Evolutionary conservation across 2,797 vertebrate species (phyloP).

Genomic region (Novumbra hubbsi): DNA sequence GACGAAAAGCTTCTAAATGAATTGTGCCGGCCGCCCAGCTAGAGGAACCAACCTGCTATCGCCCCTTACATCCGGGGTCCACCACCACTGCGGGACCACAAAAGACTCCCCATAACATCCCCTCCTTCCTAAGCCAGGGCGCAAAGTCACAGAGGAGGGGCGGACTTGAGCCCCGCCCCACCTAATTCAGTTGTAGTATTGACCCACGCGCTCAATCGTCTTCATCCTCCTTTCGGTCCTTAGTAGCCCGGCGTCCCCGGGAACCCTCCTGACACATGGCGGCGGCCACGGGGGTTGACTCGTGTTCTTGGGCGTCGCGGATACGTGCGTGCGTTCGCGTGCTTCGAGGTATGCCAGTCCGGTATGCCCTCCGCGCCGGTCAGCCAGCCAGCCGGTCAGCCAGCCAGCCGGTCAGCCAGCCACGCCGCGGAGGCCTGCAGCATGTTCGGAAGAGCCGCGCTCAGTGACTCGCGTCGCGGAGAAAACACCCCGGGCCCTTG

Average conservation of each 20-base stretch:
- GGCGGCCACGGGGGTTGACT: neutral
- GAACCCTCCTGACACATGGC: neutral
- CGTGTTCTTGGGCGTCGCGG: neutral
- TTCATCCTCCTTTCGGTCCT: neutral
- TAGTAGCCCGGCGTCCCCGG: neutral
- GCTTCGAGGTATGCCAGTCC: neutral
- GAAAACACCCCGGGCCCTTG: slow-evolving; percentile 13
- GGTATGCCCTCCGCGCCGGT: too few species aligned
- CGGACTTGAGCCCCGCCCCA: neutral
- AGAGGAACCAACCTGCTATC: neutral
- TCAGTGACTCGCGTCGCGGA: slow-evolving; percentile 29
- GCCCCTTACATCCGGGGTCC: neutral
- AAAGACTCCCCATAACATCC: neutral
- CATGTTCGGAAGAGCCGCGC: neutral
- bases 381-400: too few species aligned
- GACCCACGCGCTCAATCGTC: neutral
- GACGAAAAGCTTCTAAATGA: neutral
- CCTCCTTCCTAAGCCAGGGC: neutral
- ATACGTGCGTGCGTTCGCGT: neutral
- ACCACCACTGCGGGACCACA: neutral
- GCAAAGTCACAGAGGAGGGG: neutral
- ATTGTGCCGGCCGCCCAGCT: neutral
- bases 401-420: too few species aligned
- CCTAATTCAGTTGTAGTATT: neutral
- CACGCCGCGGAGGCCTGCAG: neutral